Evolutionary conservation across 2,888 invertebrate genomes (phyloP).

Genomic region (Pteria penguin): DNA sequence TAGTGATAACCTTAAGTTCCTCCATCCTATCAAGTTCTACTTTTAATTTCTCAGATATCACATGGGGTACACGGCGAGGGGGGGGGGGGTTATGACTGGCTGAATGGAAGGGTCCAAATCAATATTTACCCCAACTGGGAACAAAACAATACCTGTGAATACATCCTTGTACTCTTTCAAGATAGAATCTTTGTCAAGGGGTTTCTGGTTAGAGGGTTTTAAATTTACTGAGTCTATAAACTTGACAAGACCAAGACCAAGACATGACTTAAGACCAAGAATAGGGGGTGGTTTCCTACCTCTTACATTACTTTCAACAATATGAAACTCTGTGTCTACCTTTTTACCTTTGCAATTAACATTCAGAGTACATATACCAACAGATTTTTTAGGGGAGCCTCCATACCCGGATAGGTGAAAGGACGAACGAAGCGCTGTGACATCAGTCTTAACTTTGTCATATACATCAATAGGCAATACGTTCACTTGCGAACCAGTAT

Average conservation of each 20-base stretch:
- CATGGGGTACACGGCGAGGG: slow-evolving; percentile 10
- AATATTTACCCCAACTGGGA: slow-evolving; percentile 37
- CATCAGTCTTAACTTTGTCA: not conserved
- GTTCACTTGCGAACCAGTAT: slow-evolving; percentile 1
- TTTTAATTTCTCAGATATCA: not conserved
- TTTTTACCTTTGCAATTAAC: not conserved
- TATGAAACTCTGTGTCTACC: not conserved
- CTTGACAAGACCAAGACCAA: slow-evolving; percentile 32
- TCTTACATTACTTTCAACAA: not conserved
- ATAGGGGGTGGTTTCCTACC: slow-evolving; percentile 14
- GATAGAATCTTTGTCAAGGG: slow-evolving; percentile 20
- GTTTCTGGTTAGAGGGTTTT: not conserved
- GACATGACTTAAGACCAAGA: slow-evolving; percentile 30
- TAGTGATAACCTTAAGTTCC: not conserved
- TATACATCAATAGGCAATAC: not conserved
- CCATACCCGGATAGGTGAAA: not conserved
- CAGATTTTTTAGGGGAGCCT: not conserved
- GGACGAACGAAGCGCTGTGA: not conserved
- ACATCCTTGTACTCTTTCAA: slow-evolving; percentile 36
- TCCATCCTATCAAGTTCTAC: slow-evolving; percentile 5
- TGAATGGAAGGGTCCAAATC: slow-evolving; percentile 1
- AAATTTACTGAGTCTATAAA: slow-evolving; percentile 27
- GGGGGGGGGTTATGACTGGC: slow-evolving; percentile 26
- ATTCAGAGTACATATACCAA: slow-evolving; percentile 5
- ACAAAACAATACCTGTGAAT: slow-evolving; percentile 44